Evolutionary conservation across 2,113 vertebrate species (phyloP).

Genomic region (Nerophis lumbriciformis): DNA sequence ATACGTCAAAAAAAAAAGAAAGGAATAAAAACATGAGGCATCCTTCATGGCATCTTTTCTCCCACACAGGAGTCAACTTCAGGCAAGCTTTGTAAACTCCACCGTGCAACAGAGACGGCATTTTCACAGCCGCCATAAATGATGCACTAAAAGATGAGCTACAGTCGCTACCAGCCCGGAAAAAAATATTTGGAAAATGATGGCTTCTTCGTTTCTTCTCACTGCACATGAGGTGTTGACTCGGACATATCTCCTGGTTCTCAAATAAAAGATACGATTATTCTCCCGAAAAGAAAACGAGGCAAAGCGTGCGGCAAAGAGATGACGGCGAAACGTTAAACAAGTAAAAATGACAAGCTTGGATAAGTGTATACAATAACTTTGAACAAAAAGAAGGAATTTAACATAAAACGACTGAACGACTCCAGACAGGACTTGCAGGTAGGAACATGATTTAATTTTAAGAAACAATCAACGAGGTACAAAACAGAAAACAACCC

Average conservation of each 20-base stretch:
- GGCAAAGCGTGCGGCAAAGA: slow-evolving; percentile 1
- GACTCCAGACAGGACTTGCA: no score
- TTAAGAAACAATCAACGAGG: no score
- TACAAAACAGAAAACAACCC: no score
- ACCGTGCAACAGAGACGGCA: slow-evolving; percentile 30
- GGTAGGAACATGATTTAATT: no score
- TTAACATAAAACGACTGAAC: no score
- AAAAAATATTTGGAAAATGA: no score
- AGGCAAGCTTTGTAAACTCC: slow-evolving; percentile 48
- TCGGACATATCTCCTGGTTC: slow-evolving; percentile 12
- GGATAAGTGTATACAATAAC: no score
- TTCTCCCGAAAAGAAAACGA: neutral
- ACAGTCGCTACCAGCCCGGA: neutral
- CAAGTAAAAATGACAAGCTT: no score
- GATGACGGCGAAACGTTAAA: no score
- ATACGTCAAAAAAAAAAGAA: slow-evolving; percentile 46
- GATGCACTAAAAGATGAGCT: slow-evolving; percentile 32
- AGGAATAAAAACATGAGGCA: slow-evolving; percentile 35
- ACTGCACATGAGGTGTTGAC: slow-evolving; percentile 17
- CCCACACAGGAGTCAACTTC: slow-evolving; percentile 48
- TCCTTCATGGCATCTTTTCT: slow-evolving; percentile 43
- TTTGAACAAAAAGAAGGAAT: no score
- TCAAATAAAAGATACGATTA: slow-evolving; percentile 12
- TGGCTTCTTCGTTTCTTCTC: no score
- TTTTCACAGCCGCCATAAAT: slow-evolving; percentile 44